A percentile compares a stretch with the other conserved stretches of the same genome.
Evolutionary conservation across 2,888 invertebrate genomes (phyloP).

Genomic region (Hipparchia semele): DNA sequence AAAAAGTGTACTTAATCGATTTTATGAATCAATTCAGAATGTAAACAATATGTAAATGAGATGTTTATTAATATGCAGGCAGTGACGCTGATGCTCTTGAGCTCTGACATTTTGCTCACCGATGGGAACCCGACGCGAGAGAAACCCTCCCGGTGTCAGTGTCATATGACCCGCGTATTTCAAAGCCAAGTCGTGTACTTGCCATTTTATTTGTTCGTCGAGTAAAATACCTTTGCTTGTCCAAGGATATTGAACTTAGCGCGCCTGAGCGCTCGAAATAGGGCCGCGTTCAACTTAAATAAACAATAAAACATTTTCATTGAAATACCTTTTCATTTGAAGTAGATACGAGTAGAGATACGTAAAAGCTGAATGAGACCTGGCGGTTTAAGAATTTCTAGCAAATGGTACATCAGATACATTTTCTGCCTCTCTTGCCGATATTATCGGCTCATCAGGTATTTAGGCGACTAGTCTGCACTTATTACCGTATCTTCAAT

Average conservation of each 20-base stretch:
- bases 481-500: no score
- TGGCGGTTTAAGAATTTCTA: neutral
- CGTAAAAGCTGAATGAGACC: neutral
- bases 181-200: slow-evolving; percentile 56
- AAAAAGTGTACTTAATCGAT: neutral
- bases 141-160: slow-evolving; percentile 49
- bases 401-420: no score
- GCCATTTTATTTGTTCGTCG: slow-evolving; percentile 56
- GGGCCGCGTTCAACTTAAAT: slow-evolving; percentile 29
- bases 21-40: slow-evolving; percentile 11
- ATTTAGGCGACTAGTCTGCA: no score
- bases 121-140: slow-evolving; percentile 45
- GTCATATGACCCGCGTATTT: slow-evolving; percentile 59
- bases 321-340: neutral
- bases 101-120: slow-evolving; percentile 36
- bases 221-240: slow-evolving; percentile 50
- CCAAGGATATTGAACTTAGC: slow-evolving; percentile 53
- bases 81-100: slow-evolving; percentile 25
- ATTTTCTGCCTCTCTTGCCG: no score
- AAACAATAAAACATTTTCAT: slow-evolving; percentile 17
- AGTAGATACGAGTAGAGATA: neutral
- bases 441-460: no score
- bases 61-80: slow-evolving; percentile 25
- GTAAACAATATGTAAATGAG: slow-evolving; percentile 28
- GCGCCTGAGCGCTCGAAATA: slow-evolving; percentile 38